These are phyloP conservation scores for Goniozus legneri DNA, from an alignment of 1,140 invertebrate species.

Conservation along the genomic window DNA sequence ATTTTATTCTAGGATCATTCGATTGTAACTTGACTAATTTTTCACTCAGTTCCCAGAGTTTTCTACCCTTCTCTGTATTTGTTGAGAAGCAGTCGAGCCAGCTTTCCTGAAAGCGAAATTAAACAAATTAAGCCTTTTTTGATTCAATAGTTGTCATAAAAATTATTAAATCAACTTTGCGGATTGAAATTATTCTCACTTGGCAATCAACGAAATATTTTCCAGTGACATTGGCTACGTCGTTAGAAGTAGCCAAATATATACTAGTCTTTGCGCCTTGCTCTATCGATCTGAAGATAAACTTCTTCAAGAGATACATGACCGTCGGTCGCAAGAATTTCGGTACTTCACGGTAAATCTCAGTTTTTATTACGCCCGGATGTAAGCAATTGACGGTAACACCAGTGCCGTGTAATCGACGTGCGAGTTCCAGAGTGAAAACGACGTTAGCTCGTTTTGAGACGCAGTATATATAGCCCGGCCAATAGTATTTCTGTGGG, in stretches of 20 bases:
- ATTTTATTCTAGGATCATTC: slow-evolving; percentile 58
- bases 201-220: slow-evolving; percentile 83
- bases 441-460: slow-evolving; percentile 88
- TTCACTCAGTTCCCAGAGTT: slow-evolving; percentile 81
- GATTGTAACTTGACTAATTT: slow-evolving; percentile 65
- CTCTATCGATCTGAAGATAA: slow-evolving; percentile 68
- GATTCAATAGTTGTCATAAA: slow-evolving; percentile 5
- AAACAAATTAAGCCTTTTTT: slow-evolving; percentile 12
- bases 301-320: slow-evolving; percentile 63
- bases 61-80: slow-evolving; percentile 70
- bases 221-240: slow-evolving; percentile 69
- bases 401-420: slow-evolving; percentile 70
- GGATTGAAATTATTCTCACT: too few relatives aligned
- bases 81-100: slow-evolving; percentile 62
- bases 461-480: slow-evolving; percentile 74
- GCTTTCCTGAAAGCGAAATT: slow-evolving; percentile 48
- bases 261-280: slow-evolving; percentile 82
- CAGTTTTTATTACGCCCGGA: slow-evolving; percentile 82
- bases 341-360: slow-evolving; percentile 77
- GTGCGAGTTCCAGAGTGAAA: slow-evolving; percentile 78
- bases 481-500: slow-evolving; percentile 63
- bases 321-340: slow-evolving; percentile 67
- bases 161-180: slow-evolving; percentile 8
- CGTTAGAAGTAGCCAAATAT: slow-evolving; percentile 72
- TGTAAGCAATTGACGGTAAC: slow-evolving; percentile 83